Evolutionary conservation across 2,888 invertebrate genomes (phyloP).

Genomic region (Drosophila fungiperda): DNA sequence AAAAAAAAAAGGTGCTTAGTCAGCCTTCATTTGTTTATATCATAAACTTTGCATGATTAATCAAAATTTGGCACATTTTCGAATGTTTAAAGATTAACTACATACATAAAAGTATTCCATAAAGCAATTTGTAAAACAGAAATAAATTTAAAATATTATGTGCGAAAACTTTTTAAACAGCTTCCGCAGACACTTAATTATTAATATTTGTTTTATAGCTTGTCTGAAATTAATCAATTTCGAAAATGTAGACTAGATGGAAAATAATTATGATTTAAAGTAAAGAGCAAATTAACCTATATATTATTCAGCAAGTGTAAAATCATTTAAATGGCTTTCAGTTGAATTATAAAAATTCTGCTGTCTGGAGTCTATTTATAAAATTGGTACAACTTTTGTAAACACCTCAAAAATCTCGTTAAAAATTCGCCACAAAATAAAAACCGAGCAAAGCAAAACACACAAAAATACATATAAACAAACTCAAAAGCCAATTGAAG

Average conservation of each 20-base stretch:
- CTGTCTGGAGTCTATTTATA: conserved; percentile 47
- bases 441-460: conserved; percentile 7
- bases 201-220: background rate
- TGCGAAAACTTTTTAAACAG: conserved; percentile 17
- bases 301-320: background rate
- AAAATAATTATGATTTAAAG: background rate
- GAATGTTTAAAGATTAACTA: conserved; percentile 13
- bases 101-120: conserved; percentile 11
- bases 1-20: background rate
- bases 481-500: conserved; percentile 41
- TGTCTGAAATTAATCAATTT: background rate
- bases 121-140: conserved; percentile 46
- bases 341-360: conserved; percentile 31
- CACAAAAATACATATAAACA: conserved; percentile 52
- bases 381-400: conserved; percentile 46
- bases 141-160: conserved; percentile 18
- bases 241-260: background rate
- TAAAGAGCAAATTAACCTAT: background rate
- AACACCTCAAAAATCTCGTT: conserved; percentile 59
- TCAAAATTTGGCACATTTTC: conserved; percentile 4
- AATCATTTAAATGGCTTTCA: conserved; percentile 7
- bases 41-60: background rate
- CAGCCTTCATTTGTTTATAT: background rate
- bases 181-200: background rate
- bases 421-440: conserved; percentile 46